phyloP scores from a whole-genome alignment of 2,113 vertebrate species.

The Lethenteron camtschaticum region DNA sequence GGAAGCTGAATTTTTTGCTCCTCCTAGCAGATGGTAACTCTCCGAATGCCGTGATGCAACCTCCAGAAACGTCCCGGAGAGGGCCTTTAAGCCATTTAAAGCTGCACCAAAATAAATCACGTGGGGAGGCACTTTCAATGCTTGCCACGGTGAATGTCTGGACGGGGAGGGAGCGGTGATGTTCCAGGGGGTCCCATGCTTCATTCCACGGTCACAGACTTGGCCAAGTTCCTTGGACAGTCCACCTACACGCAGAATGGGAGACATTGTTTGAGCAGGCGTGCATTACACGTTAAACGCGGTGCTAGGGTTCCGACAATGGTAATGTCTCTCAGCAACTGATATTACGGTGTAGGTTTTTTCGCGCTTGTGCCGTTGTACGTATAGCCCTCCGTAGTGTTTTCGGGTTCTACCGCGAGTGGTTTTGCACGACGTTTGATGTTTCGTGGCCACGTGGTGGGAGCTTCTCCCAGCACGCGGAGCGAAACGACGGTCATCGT shows the following conservation, averaged over 20 bases:
- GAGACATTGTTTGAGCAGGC: neutral
- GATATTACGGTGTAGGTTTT: neutral
- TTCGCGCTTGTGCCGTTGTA: neutral
- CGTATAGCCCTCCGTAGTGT: neutral
- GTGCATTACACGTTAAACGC: neutral
- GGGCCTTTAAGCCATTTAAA: no score
- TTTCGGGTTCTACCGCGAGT: neutral
- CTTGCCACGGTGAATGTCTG: no score
- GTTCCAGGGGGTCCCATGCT: conserved; percentile 8
- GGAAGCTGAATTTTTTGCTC: no score
- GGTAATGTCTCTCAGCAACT: neutral
- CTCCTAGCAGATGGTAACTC: no score
- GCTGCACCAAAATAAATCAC: no score
- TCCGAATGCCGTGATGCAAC: no score
- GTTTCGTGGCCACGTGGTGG: no score
- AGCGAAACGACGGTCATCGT: no score
- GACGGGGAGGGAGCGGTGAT: no score
- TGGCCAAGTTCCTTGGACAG: conserved; percentile 93
- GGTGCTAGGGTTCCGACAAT: neutral
- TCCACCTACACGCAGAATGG: conserved; percentile 45
- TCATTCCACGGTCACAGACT: conserved; percentile 91
- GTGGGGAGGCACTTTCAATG: no score
- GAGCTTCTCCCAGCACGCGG: no score
- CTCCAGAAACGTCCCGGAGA: no score
- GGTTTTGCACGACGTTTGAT: neutral